phyloP scores from a whole-genome alignment of 2,797 vertebrate species.

The Fistularia tabacaria region DNA sequence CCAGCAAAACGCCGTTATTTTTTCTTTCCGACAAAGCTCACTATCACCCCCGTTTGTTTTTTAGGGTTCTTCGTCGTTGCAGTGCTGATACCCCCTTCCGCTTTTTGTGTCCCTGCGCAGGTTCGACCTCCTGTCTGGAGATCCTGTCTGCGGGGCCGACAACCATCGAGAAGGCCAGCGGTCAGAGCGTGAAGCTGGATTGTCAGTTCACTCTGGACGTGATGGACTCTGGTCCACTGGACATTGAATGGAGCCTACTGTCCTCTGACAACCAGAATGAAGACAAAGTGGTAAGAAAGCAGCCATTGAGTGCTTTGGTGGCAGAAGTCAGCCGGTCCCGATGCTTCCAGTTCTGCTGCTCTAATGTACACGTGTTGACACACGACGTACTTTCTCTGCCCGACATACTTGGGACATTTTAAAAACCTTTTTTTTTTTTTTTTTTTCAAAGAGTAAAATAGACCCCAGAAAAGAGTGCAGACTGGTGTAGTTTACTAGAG shows the following conservation, averaged over 20 bases:
- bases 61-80: neutral
- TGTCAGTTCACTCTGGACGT: conserved; percentile 79
- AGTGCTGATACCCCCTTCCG: neutral
- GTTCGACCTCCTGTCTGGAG: conserved; percentile 67
- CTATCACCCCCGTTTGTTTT: too few relatives aligned
- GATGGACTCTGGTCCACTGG: conserved; percentile 80
- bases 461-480: too few relatives aligned
- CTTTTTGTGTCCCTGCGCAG: conserved; percentile 42
- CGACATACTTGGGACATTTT: too few relatives aligned
- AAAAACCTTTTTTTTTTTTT: too few relatives aligned
- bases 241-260: conserved; percentile 91
- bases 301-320: neutral
- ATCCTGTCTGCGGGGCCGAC: conserved; percentile 71
- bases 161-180: conserved; percentile 83
- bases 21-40: too few relatives aligned
- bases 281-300: conserved; percentile 84
- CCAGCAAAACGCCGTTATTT: too few relatives aligned
- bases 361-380: too few relatives aligned
- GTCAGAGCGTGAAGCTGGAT: conserved; percentile 81
- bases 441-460: too few relatives aligned
- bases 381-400: too few relatives aligned
- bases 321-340: too few relatives aligned
- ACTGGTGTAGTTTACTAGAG: too few relatives aligned
- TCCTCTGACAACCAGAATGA: conserved; percentile 84
- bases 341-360: too few relatives aligned